These are phyloP conservation scores for Odocoileus virginianus DNA, from an alignment of 2,113 vertebrate genomes.

Conservation along the genomic window DNA sequence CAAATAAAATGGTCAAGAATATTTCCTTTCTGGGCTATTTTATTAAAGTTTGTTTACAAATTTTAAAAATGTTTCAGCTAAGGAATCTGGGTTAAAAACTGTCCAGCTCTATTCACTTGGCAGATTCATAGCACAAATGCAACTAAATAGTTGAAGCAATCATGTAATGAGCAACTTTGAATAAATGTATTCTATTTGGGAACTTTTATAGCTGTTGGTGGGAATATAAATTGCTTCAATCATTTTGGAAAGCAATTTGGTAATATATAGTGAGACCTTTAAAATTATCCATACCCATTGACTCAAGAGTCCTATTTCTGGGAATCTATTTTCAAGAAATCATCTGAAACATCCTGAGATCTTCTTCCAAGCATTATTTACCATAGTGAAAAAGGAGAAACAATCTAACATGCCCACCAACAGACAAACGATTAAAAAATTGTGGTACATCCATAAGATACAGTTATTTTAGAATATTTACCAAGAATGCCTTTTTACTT, in stretches of 20 bases:
- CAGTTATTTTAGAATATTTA: slow-evolving; percentile 1
- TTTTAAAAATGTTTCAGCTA: not conserved
- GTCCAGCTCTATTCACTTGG: not conserved
- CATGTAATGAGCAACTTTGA: not conserved
- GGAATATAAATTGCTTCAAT: not conserved
- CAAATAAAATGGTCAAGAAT: not conserved
- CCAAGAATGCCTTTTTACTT: not conserved
- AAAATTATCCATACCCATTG: slow-evolving; percentile 1
- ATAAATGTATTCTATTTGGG: slow-evolving; percentile 1
- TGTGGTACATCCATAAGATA: not conserved
- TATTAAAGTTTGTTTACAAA: not conserved
- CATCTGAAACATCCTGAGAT: not conserved
- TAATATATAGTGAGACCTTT: not conserved
- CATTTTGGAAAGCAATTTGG: slow-evolving; percentile 20
- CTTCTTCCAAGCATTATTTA: not conserved
- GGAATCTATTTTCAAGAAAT: slow-evolving; percentile 11
- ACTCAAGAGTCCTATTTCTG: slow-evolving; percentile 7
- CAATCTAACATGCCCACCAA: not conserved
- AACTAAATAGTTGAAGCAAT: not conserved
- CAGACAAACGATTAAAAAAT: not conserved
- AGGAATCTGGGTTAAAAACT: not conserved
- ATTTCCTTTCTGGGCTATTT: not conserved
- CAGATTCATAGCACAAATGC: not conserved
- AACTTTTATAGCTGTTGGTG: not conserved
- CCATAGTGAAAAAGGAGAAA: not conserved